Conservation (phyloP, 2,113 vertebrate genomes). For the Bettongia penicillata region DNA sequence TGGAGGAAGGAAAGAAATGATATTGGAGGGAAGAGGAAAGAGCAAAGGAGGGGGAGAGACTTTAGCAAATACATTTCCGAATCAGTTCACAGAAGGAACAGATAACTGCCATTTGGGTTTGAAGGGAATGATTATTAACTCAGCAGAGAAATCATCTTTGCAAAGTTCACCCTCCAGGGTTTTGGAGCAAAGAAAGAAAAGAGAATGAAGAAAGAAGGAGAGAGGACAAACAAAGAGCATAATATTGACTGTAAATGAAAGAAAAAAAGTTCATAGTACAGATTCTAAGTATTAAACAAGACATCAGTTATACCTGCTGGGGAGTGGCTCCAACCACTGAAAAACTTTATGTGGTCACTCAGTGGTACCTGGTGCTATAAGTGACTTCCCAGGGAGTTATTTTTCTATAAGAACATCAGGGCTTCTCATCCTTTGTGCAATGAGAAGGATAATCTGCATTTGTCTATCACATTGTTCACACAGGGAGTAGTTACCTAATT, state of each 20-base stretch:
- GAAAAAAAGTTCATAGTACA: no score
- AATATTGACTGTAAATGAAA: no score
- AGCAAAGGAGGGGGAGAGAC: background rate
- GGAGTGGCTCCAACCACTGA: no score
- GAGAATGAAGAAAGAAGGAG: no score
- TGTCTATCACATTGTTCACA: background rate
- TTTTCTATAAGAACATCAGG: background rate
- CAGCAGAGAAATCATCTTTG: background rate
- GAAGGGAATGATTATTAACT: slow-evolving; percentile 6
- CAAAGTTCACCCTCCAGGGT: background rate
- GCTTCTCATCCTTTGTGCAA: background rate
- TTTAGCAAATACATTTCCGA: slow-evolving; percentile 27
- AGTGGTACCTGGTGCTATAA: no score
- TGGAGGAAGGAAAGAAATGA: no score
- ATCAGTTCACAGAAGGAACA: background rate
- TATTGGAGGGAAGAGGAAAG: no score
- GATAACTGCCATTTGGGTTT: slow-evolving; percentile 9
- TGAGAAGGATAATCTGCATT: background rate
- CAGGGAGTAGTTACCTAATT: background rate
- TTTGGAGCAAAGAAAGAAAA: no score
- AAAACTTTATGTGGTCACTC: background rate
- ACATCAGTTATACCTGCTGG: no score
- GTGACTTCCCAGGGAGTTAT: no score
- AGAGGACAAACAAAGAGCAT: no score
- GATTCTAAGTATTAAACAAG: no score